Evolutionary conservation across 2,113 vertebrate genomes (phyloP).

Genomic region (Nothoprocta perdicaria): DNA sequence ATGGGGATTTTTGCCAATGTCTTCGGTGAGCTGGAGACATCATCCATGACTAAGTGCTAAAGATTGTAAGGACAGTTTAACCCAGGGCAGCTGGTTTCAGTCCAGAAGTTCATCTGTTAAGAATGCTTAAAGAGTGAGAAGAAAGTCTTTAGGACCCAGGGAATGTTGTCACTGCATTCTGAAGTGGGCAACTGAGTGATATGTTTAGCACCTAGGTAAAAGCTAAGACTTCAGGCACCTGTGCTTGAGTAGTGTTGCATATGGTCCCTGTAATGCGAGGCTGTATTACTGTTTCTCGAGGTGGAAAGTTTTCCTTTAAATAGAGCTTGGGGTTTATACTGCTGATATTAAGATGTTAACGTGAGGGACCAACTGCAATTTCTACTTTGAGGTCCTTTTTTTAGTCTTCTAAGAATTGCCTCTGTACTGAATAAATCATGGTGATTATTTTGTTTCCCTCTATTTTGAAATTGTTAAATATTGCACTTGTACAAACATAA

Average conservation of each 20-base stretch:
- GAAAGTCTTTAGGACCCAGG: slow-evolving; percentile 35
- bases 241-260: neutral
- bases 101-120: neutral
- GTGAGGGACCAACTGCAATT: slow-evolving; percentile 53
- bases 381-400: slow-evolving; percentile 14
- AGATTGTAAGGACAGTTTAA: neutral
- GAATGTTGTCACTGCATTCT: neutral
- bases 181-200: slow-evolving; percentile 11
- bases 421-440: slow-evolving; percentile 55
- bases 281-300: slow-evolving; percentile 17
- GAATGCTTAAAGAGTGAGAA: slow-evolving; percentile 41
- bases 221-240: slow-evolving; percentile 16
- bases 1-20: neutral
- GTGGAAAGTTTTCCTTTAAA: slow-evolving; percentile 35
- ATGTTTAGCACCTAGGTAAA: neutral
- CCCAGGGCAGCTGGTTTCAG: neutral
- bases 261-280: neutral
- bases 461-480: slow-evolving; percentile 66
- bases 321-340: slow-evolving; percentile 23
- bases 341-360: neutral
- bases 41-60: neutral
- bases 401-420: slow-evolving; percentile 60
- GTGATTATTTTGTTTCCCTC: slow-evolving; percentile 63
- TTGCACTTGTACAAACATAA: slow-evolving; percentile 72
- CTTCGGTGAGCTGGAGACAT: neutral